These are phyloP conservation scores for Dendrolimus pini DNA, from an alignment of 2,888 invertebrate genomes.

Conservation along the genomic window DNA sequence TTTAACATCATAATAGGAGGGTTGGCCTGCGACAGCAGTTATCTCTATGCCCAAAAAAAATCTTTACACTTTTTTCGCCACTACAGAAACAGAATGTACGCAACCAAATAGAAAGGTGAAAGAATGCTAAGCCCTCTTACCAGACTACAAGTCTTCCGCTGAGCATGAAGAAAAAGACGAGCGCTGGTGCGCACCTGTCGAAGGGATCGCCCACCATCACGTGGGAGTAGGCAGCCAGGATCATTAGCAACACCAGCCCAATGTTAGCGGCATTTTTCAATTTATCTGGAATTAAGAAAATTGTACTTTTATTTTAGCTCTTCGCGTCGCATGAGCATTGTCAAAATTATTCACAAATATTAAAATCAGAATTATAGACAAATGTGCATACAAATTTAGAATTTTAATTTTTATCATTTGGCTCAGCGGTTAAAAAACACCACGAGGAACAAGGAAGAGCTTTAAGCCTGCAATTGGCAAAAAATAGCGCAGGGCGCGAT, in stretches of 20 bases:
- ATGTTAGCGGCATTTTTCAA: constrained; percentile 94
- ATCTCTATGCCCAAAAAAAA: too few species aligned
- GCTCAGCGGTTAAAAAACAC: background rate
- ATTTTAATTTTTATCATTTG: background rate
- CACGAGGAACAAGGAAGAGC: background rate
- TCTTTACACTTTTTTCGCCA: background rate
- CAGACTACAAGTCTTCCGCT: constrained; percentile 92
- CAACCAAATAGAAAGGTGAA: background rate
- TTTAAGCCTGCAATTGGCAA: too few species aligned
- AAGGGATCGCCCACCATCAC: constrained; percentile 95
- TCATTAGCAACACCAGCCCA: constrained; percentile 87
- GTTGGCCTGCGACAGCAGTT: too few species aligned
- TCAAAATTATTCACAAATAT: too few species aligned
- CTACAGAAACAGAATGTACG: background rate
- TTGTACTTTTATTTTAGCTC: background rate
- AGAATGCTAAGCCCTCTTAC: constrained; percentile 37
- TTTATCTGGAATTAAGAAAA: constrained; percentile 81
- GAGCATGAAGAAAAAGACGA: constrained; percentile 95
- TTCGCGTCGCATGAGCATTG: too few species aligned
- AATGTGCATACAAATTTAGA: background rate
- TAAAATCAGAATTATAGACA: too few species aligned
- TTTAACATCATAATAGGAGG: too few species aligned
- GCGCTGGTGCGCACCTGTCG: constrained; percentile 91
- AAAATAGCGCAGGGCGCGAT: too few species aligned
- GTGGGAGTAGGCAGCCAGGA: constrained; percentile 94